Conservation (phyloP, 2,888 invertebrate genomes). For the Unio pictorum region DNA sequence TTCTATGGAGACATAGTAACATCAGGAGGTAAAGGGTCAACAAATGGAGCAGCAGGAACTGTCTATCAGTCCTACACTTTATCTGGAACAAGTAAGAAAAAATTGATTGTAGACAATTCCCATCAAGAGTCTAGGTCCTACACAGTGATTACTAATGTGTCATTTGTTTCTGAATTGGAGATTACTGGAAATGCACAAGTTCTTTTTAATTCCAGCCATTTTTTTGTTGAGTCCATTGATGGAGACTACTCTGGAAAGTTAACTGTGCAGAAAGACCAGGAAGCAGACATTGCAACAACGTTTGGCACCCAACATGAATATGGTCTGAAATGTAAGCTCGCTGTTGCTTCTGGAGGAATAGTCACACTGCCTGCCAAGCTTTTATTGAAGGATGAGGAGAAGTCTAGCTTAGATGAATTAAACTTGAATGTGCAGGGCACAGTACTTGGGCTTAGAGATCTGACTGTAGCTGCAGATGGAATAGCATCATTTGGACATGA, state of each 20-base stretch:
- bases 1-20: conserved; percentile 35
- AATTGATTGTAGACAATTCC: conserved; percentile 37
- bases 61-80: conserved; percentile 35
- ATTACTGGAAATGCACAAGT: conserved; percentile 23
- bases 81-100: conserved; percentile 25
- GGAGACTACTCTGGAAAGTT: conserved; percentile 50
- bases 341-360: conserved; percentile 25
- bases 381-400: conserved; percentile 37
- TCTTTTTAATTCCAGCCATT: conserved; percentile 14
- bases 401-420: conserved; percentile 14
- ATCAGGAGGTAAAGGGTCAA: conserved; percentile 36
- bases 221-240: conserved; percentile 26
- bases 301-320: conserved; percentile 49
- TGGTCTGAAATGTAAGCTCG: conserved; percentile 39
- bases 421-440: conserved; percentile 45
- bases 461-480: conserved; percentile 45
- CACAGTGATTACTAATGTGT: conserved; percentile 19
- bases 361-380: conserved; percentile 44
- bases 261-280: conserved; percentile 27
- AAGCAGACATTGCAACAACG: conserved; percentile 38
- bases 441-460: conserved; percentile 38
- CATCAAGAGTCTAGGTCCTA: conserved; percentile 12
- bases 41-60: conserved; percentile 51
- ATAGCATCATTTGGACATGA: conserved; percentile 30
- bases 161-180: conserved; percentile 22